Percentiles rank a stretch among this genome's conserved stretches.
These are phyloP conservation scores for Oedothorax gibbosus DNA, from an alignment of 1,140 invertebrate genomes.

Conservation along the genomic window DNA sequence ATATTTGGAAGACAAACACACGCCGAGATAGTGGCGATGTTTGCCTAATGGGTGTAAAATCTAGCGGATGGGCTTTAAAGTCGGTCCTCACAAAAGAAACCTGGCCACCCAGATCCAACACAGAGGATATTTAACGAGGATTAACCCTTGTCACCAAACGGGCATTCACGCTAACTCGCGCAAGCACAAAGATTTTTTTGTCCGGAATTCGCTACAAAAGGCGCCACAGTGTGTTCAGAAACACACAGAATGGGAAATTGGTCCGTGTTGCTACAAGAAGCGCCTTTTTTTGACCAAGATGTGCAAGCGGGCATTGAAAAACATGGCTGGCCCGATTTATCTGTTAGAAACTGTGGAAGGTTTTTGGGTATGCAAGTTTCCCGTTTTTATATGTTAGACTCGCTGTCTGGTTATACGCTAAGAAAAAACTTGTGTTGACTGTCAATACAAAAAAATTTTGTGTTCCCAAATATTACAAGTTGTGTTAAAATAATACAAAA, in stretches of 20 bases:
- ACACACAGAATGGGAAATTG: conserved; percentile 9
- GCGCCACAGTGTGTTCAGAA: conserved; percentile 3
- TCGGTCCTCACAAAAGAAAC: not conserved
- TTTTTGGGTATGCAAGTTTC: no score
- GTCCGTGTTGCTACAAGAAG: conserved; percentile 30
- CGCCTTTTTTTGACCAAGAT: conserved; percentile 38
- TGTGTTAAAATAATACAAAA: no score
- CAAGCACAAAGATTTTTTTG: conserved; percentile 19
- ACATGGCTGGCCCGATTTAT: not conserved
- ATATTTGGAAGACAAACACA: not conserved
- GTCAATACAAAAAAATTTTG: no score
- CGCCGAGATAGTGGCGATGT: not conserved
- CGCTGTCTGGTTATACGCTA: no score
- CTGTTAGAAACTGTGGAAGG: no score
- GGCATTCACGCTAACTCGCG: not conserved
- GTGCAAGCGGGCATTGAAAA: conserved; percentile 15
- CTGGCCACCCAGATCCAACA: conserved; percentile 9
- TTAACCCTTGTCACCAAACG: conserved; percentile 16
- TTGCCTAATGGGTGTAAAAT: conserved; percentile 5
- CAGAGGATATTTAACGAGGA: not conserved
- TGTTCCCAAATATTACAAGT: no score
- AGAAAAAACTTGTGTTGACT: no score
- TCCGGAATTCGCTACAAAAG: not conserved
- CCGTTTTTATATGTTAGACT: no score
- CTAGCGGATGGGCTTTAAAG: not conserved